Evolutionary conservation across 1,140 invertebrate species (phyloP).

Genomic region (Zaprionus nigranus): DNA sequence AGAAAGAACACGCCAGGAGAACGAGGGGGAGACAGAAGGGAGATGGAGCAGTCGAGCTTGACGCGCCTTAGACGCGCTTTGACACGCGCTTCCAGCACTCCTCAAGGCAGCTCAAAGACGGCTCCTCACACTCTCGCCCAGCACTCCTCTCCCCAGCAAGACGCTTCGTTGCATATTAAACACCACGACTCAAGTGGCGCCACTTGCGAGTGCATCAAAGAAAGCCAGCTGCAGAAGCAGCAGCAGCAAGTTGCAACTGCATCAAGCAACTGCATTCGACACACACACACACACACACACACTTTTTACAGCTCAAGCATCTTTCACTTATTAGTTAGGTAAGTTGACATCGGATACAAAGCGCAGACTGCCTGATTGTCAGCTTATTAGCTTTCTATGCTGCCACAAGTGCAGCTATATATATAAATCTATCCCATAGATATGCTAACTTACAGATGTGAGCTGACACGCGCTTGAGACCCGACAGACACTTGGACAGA

Average conservation of each 20-base stretch:
- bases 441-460: slow-evolving; percentile 10
- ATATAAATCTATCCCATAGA: background rate
- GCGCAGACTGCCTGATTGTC: slow-evolving; percentile 3
- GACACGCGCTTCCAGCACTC: slow-evolving; percentile 67
- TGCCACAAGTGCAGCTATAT: background rate
- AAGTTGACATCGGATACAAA: slow-evolving; percentile 26
- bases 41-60: slow-evolving; percentile 15
- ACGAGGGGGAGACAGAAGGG: background rate
- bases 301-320: slow-evolving; percentile 7
- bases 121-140: background rate
- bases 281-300: background rate
- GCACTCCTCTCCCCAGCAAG: background rate
- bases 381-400: slow-evolving; percentile 16
- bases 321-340: slow-evolving; percentile 31
- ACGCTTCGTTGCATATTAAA: slow-evolving; percentile 66
- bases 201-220: slow-evolving; percentile 27
- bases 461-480: background rate
- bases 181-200: slow-evolving; percentile 47
- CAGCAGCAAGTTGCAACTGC: slow-evolving; percentile 13
- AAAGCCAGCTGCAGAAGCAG: background rate
- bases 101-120: slow-evolving; percentile 66
- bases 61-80: slow-evolving; percentile 52
- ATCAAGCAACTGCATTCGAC: slow-evolving; percentile 25
- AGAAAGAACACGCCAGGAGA: background rate
- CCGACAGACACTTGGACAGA: background rate